Conservation (phyloP, 23 tunicate genomes). For the Trididemnum miniatum region DNA sequence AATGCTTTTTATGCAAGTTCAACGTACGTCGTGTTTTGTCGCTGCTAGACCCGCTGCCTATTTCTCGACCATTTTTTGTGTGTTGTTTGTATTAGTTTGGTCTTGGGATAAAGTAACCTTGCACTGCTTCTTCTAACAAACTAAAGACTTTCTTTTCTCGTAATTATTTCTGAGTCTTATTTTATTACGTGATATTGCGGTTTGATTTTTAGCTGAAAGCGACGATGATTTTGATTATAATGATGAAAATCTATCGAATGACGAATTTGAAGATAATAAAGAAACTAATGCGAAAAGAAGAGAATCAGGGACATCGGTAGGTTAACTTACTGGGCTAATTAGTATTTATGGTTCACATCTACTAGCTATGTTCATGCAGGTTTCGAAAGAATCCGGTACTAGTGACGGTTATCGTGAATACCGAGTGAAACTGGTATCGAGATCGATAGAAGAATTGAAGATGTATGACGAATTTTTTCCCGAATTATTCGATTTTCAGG, state of each 20-base stretch:
- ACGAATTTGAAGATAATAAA: slow-evolving; percentile 7
- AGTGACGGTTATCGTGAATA: neutral
- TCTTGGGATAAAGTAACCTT: no score
- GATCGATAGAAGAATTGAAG: slow-evolving; percentile 40
- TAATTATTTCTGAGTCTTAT: neutral
- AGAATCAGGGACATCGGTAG: slow-evolving; percentile 6
- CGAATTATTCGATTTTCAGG: slow-evolving; percentile 59
- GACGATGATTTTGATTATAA: slow-evolving; percentile 34
- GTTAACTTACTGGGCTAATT: neutral
- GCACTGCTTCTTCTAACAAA: no score
- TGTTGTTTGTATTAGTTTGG: no score
- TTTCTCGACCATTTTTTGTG: no score
- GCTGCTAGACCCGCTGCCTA: no score
- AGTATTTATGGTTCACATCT: neutral
- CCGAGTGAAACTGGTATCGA: neutral
- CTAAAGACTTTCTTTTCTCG: neutral
- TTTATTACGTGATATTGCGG: no score
- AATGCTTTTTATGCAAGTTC: no score
- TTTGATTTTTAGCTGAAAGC: slow-evolving; percentile 24
- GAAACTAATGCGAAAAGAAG: slow-evolving; percentile 12
- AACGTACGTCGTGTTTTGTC: no score
- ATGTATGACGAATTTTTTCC: slow-evolving; percentile 85
- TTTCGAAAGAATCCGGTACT: neutral
- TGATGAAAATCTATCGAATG: slow-evolving; percentile 20
- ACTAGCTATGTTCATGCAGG: neutral